Base-by-base conservation (phyloP, 2,113 vertebrate genomes). In the Cyprinodon variegatus region DNA sequence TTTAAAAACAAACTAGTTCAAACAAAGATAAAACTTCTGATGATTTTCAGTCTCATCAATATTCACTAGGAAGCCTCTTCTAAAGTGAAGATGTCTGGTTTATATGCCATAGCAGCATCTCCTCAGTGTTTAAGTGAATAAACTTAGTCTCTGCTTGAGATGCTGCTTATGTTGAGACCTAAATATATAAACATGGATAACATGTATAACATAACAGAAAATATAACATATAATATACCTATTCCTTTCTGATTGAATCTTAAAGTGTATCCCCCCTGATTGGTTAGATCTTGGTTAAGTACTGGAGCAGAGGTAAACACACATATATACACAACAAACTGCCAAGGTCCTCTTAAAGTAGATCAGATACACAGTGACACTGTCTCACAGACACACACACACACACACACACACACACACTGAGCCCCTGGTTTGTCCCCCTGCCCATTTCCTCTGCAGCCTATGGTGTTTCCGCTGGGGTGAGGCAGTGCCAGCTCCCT, bases 371-470 rank as follows among this genome's bases (percentile, higher is more conserved):
- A 81, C 75, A 84, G 68, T 76, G 66, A 60, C 76, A 81, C 81
- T 57, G 17, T 29, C 29, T 57, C 50, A 82, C 70, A 29, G 29
- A 29, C 29, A 81, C 83, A 80, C 72, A 82, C 69, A 77, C 86
- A 85, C 87, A 86, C 81, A 78, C 77, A 81, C 83, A 80, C 72
- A 82, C 69, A 77, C 86, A 85, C 87, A 86, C 81, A 78, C 77
- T 86, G 91, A 90, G 90, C 84, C 89, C 89, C 90, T 90, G 89
- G 90, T 91, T 92, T 93, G 92, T 94, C 92, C 92, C 94, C 91
- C 92, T 95, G 94, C 94, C 94, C 94, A 95, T 94, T 94, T 94
- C 94, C 94, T 94, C 91, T 88, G 90, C 91, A 94, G 93, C 94
- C 93, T 86, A 85, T 93, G 93, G 94, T 95, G 94, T 93, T 95